A percentile compares a stretch with the other conserved stretches of the same genome.
phyloP scores from a whole-genome alignment of 2,113 vertebrate species.

The Nesoenas mayeri region DNA sequence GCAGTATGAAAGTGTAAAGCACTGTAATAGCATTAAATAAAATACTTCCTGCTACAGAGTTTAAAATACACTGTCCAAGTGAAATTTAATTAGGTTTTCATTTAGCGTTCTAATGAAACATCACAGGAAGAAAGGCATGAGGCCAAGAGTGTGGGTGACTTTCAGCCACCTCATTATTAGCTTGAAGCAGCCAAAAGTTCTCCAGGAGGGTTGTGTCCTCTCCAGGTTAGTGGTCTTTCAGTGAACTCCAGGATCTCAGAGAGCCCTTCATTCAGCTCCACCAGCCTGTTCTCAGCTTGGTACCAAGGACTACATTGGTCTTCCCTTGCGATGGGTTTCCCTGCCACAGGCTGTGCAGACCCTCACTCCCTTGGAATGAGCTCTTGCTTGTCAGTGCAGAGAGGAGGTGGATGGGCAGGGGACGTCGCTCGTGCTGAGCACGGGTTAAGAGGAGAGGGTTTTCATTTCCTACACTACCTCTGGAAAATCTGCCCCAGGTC shows the following conservation, averaged over 20 bases:
- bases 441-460: neutral
- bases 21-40: conserved; percentile 1
- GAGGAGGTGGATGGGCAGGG: neutral
- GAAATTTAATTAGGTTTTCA: conserved; percentile 16
- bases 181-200: neutral
- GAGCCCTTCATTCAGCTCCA: neutral
- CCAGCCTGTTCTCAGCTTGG: neutral
- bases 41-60: conserved; percentile 25
- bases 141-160: conserved; percentile 2
- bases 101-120: neutral
- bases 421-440: fast-evolving
- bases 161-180: neutral
- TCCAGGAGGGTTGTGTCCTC: neutral
- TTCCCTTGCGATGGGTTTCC: neutral
- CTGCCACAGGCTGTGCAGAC: neutral
- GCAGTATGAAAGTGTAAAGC: neutral
- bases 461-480: neutral
- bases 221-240: neutral
- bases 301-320: neutral
- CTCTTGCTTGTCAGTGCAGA: neutral
- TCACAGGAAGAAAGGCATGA: neutral
- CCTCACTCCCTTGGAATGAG: neutral
- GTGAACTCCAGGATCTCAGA: neutral
- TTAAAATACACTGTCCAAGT: neutral
- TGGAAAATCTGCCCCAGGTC: neutral